Evolutionary conservation across 2,888 invertebrate species (phyloP).

Genomic region (Cantharis nigra): DNA sequence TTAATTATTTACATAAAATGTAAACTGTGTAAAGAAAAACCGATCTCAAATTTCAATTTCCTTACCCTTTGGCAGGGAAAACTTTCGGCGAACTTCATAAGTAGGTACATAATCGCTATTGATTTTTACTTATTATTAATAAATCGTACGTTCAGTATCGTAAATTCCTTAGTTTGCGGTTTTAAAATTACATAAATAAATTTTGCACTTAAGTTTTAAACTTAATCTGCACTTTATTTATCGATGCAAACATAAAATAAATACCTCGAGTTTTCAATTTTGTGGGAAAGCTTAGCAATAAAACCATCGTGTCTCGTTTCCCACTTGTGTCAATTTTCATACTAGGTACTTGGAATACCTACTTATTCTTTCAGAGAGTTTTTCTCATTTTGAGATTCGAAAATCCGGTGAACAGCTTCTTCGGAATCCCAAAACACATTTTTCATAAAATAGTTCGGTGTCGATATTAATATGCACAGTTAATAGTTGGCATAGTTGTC

Average conservation of each 20-base stretch:
- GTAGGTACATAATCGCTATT: background rate
- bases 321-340: background rate
- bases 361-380: no score
- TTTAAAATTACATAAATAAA: background rate
- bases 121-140: background rate
- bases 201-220: background rate
- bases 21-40: background rate
- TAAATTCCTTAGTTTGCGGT: background rate
- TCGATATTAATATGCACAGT: background rate
- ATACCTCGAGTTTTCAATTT: background rate
- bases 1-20: background rate
- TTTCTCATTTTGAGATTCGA: no score
- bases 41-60: background rate
- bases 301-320: background rate
- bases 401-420: no score
- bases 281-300: background rate
- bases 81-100: background rate
- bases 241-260: background rate
- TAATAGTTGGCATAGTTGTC: background rate
- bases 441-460: background rate
- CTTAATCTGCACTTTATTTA: background rate
- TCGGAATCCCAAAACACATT: no score
- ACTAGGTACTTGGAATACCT: no score
- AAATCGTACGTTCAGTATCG: background rate
- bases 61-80: background rate